Conservation (phyloP, 2,113 vertebrate genomes). For the Azemiops feae region DNA sequence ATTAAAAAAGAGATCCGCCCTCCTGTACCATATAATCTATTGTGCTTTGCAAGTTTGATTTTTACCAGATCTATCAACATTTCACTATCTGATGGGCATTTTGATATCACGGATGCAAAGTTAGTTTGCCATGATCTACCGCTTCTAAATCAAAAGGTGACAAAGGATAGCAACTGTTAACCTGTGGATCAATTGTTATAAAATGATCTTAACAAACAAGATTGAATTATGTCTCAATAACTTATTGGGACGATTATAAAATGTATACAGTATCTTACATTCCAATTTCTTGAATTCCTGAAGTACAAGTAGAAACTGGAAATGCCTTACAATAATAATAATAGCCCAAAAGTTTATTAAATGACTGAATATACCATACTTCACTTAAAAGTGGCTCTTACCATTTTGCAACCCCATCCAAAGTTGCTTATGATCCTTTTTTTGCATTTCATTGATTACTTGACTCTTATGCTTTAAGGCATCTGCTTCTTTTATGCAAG, state of each 20-base stretch:
- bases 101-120: background rate
- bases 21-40: too few relatives aligned
- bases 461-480: slow-evolving; percentile 98
- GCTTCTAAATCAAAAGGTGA: background rate
- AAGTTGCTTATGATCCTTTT: slow-evolving; percentile 99
- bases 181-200: background rate
- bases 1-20: too few relatives aligned
- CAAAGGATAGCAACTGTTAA: background rate
- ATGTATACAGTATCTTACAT: background rate
- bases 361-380: background rate
- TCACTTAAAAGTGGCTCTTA: slow-evolving; percentile 58
- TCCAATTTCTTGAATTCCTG: background rate
- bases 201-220: background rate
- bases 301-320: background rate
- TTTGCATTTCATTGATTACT: slow-evolving; percentile 99
- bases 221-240: background rate
- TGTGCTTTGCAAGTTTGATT: too few relatives aligned
- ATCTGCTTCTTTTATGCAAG: slow-evolving; percentile 97
- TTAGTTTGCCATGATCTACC: background rate
- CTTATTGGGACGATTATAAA: background rate
- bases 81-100: background rate
- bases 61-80: background rate
- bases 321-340: background rate
- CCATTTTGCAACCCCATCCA: slow-evolving; percentile 99
- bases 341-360: background rate